Evolutionary conservation across 2,888 invertebrate species (phyloP), one percentile per base, ranked within the genome.

Genomic region (Pollenia angustigena): DNA sequence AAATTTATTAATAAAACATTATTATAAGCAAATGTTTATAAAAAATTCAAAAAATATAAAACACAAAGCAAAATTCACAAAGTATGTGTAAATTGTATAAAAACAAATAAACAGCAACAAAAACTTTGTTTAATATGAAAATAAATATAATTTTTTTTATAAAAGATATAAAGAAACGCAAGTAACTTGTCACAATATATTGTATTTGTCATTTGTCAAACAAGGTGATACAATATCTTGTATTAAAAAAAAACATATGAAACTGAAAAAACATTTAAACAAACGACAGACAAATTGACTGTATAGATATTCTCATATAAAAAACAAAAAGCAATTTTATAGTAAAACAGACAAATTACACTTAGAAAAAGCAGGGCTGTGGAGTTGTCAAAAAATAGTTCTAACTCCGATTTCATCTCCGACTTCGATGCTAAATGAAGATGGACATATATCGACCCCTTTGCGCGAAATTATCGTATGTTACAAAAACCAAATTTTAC

Each of bases 131-230:
- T 62, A 52, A 58, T 6, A 52, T 52, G 44, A 68, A 81, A 48
- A 68, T 66, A 81, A 71, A 85, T 40, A 75, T 42, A 44, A 56
- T 58, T 62, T 68, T 69, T 23, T 23, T 14, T 54, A 18, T 23
- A 23, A 62, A 62, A 81, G 56, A 79, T 74, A 72, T 64, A 82
- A 83, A 88, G 87, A 88, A 85, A 88, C 89, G 89, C 92, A 92
- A 91, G 92, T 92, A 91, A 91, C 90, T 90, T 93, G 92, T 92
- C 92, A 93, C 91, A 93, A 92, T 92, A 91, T 91, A 90, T 91
- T 93, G 92, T 92, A 89, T 90, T 89, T 91, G 91, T 92, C 93
- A 93, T 92, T 92, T 92, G 92, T 92, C 92, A 93, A 90, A 85
- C 85, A 87, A 85, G 85, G 87, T 85, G 88, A 88, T 88, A 88